Conservation (phyloP, 2,797 vertebrate species). For the Huso huso region DNA sequence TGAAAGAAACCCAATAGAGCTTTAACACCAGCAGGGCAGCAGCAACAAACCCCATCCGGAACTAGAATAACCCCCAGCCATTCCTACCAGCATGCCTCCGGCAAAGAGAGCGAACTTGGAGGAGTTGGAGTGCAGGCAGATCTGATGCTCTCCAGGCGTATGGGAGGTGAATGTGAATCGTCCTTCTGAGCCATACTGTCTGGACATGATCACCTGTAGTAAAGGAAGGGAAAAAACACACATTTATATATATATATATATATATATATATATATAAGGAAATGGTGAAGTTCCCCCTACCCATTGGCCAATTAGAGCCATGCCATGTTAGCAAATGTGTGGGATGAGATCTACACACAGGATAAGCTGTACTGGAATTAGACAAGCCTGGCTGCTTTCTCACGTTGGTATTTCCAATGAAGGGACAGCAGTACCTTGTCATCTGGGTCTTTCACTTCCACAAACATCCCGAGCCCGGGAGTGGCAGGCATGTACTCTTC, state of each 20-base stretch:
- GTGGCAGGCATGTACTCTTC: slow-evolving; percentile 83
- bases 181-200: slow-evolving; percentile 82
- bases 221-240: slow-evolving; percentile 2
- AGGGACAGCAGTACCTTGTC: slow-evolving; percentile 64
- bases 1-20: background rate
- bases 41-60: background rate
- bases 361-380: too few species aligned
- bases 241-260: too few species aligned
- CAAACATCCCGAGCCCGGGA: slow-evolving; percentile 86
- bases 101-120: slow-evolving; percentile 89
- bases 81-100: slow-evolving; percentile 82
- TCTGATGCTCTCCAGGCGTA: slow-evolving; percentile 83
- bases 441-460: slow-evolving; percentile 87
- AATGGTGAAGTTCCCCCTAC: too few species aligned
- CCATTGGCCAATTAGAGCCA: too few species aligned
- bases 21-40: too few species aligned
- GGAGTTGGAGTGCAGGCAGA: slow-evolving; percentile 89
- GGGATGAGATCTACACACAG: too few species aligned
- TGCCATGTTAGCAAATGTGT: too few species aligned
- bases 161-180: slow-evolving; percentile 84
- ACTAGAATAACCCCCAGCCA: background rate
- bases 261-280: too few species aligned
- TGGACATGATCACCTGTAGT: slow-evolving; percentile 72
- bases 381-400: too few species aligned
- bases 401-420: too few species aligned